A percentile compares a stretch with the other conserved stretches of the same genome.
phyloP scores from a whole-genome alignment of 2,797 vertebrate genomes.

The Melanogrammus aeglefinus region DNA sequence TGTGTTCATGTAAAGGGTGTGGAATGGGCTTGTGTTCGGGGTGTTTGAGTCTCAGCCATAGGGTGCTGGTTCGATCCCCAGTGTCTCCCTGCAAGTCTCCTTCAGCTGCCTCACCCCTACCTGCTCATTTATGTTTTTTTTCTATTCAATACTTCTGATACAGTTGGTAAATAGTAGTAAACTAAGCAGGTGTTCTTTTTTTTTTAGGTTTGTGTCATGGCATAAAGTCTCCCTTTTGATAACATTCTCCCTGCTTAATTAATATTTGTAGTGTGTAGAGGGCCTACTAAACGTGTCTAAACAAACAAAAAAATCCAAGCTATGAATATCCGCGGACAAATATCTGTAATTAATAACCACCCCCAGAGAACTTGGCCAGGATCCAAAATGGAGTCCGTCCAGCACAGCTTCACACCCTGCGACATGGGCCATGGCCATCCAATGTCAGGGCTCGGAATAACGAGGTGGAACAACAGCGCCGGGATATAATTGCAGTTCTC shows the following conservation, averaged over 20 bases:
- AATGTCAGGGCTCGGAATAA: constrained; percentile 12
- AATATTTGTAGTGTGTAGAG: neutral
- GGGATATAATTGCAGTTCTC: constrained; percentile 73
- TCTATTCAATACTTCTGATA: neutral
- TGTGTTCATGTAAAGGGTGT: neutral
- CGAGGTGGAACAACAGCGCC: constrained; percentile 71
- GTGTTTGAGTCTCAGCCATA: neutral
- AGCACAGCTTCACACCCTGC: neutral
- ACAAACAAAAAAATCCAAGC: neutral
- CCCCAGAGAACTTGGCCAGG: neutral
- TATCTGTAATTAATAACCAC: neutral
- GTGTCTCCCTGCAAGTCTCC: neutral
- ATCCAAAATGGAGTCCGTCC: neutral
- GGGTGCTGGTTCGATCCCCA: neutral
- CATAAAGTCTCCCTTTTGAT: neutral
- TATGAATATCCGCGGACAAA: neutral
- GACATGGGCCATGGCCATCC: neutral
- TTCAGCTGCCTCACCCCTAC: no score
- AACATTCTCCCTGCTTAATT: neutral
- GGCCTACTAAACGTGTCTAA: neutral
- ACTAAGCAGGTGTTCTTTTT: neutral
- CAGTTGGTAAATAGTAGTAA: neutral
- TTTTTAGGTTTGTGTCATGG: neutral
- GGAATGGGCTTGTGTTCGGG: neutral
- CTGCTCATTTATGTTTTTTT: no score